Conservation (phyloP, 2,113 vertebrate genomes). For the Protobothrops mucrosquamatus region DNA sequence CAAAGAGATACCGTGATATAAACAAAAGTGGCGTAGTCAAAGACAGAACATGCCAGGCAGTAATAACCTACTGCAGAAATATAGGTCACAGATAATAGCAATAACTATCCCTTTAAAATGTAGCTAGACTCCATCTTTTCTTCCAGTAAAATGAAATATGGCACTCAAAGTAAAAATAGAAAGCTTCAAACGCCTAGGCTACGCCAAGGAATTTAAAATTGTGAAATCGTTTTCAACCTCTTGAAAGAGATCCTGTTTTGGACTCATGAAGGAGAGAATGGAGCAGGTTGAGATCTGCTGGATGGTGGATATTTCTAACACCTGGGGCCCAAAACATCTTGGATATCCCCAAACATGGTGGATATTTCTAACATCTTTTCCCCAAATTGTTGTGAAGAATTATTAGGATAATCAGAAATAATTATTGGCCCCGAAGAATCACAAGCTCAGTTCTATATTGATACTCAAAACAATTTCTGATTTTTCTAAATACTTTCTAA, state of each 20-base stretch:
- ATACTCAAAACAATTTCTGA: neutral
- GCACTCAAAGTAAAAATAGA: neutral
- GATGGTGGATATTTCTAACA: neutral
- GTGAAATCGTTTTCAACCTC: neutral
- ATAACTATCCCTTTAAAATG: neutral
- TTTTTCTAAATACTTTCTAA: neutral
- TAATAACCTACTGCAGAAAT: neutral
- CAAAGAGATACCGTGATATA: neutral
- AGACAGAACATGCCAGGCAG: neutral
- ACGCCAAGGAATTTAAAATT: neutral
- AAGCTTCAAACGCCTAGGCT: neutral
- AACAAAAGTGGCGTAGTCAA: neutral
- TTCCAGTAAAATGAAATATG: neutral
- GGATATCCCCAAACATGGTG: too few relatives aligned
- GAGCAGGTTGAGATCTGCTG: neutral
- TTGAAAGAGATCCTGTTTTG: neutral
- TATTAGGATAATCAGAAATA: neutral
- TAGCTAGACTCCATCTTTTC: neutral
- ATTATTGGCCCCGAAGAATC: neutral
- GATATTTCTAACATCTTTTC: neutral
- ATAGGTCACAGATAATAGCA: fast-evolving
- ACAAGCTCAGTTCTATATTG: neutral
- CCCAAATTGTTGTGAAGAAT: neutral
- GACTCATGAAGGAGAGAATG: neutral
- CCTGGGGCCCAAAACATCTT: too few relatives aligned